Conservation (phyloP, 1,140 invertebrate genomes). For the Apis mellifera region Amel_HAv3.1 CM009932.2:12138501-12139000, state of each 20-base stretch:
- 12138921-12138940: conserved; percentile 72
- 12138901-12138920: conserved; percentile 75
- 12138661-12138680: conserved; percentile 53
- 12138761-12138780: conserved; percentile 71
- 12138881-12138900: conserved; percentile 62
- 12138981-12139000: conserved; percentile 54
- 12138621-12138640: conserved; percentile 52
- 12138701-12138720: conserved; percentile 64
- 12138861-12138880: conserved; percentile 29
- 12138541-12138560: background rate
- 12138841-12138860: conserved; percentile 53
- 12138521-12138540: too few relatives aligned
- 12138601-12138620: background rate
- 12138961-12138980: conserved; percentile 40
- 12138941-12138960: conserved; percentile 69
- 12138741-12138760: conserved; percentile 65
- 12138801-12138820: conserved; percentile 77
- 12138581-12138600: conserved; percentile 36
- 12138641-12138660: conserved; percentile 28
- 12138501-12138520: too few relatives aligned
- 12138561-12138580: background rate
- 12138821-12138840: conserved; percentile 53
- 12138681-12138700: conserved; percentile 41
- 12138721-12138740: conserved; percentile 68
- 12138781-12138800: conserved; percentile 77